Evolutionary conservation across 1,140 invertebrate genomes (phyloP), one percentile per base, ranked within the genome.

Genomic region (Drosophila sturtevanti): DNA sequence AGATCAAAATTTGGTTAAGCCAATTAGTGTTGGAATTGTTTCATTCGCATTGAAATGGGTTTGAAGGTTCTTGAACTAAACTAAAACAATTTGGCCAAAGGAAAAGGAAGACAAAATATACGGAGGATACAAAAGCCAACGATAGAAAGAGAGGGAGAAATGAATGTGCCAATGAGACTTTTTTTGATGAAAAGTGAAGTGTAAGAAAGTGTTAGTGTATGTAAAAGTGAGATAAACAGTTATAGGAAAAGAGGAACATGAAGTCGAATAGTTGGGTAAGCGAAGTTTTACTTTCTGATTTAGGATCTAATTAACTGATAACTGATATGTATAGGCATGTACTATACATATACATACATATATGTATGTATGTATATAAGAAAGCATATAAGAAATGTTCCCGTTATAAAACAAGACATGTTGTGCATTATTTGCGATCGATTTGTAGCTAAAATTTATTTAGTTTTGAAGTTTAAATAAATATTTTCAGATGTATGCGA

Each of bases 401-500:
- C 24, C 24, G 24, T 24, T 24, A 24, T 24, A 24, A 2, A 31
- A 79, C 65, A 76, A 54, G 41, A 61, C n/a, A n/a, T n/a, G n/a
- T 63, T 72, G 64, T 84, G 80, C 70, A 6, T 18, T 7, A 10
- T 18, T 44, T 44, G 41, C 41, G 16, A 44, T 48, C 41, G 41
- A 21, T 74, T 31, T 31, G 22, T 55, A 60, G 61, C 61, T 74
- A 58, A 16, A 51, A 67, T 84, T 82, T 79, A 79, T 82, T 85
- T 75, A 76, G 76, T 70, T 34, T 56, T 27, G 27, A 67, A 66
- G 59, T 48, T 74, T 66, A 65, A 85, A 87, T 85, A 87, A 85
- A 85, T 85, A 84, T 73, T 59, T 74, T n/a, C 31, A 77, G 66
- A 77, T 37, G 66, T 85, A 76, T 35, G 55, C 62, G 72, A 14